Evolutionary conservation across 2,888 invertebrate species (phyloP).

Genomic region (Epirrita christyi): DNA sequence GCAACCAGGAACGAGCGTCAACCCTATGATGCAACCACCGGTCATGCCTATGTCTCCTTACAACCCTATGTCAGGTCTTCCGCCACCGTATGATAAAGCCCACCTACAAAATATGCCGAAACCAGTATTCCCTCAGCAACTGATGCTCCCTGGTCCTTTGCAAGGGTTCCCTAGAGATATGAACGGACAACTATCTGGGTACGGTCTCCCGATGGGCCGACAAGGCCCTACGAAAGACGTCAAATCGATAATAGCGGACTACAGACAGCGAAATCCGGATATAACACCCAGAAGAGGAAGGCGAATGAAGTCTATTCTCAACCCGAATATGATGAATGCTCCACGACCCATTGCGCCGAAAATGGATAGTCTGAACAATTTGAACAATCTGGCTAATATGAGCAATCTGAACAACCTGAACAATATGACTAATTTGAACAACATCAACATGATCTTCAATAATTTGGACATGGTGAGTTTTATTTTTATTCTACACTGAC

Average conservation of each 20-base stretch:
- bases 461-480: slow-evolving; percentile 80
- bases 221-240: slow-evolving; percentile 93
- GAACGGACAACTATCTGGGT: slow-evolving; percentile 86
- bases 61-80: slow-evolving; percentile 72
- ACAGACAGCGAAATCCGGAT: slow-evolving; percentile 90
- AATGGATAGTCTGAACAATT: slow-evolving; percentile 59
- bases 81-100: slow-evolving; percentile 78
- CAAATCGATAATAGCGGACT: slow-evolving; percentile 92
- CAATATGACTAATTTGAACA: slow-evolving; percentile 48
- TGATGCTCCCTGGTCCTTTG: slow-evolving; percentile 73
- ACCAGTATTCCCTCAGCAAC: slow-evolving; percentile 70
- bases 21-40: slow-evolving; percentile 66
- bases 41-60: slow-evolving; percentile 71
- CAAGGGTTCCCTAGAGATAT: slow-evolving; percentile 75
- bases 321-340: slow-evolving; percentile 74
- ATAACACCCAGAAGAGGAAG: slow-evolving; percentile 88
- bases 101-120: slow-evolving; percentile 75
- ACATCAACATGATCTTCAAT: slow-evolving; percentile 75
- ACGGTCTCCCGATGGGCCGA: slow-evolving; percentile 84
- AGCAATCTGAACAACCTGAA: slow-evolving; percentile 35
- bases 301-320: slow-evolving; percentile 83
- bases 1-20: slow-evolving; percentile 62
- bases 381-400: slow-evolving; percentile 22
- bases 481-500: not conserved
- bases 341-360: slow-evolving; percentile 77